phyloP scores from a whole-genome alignment of 1,140 invertebrate genomes.

The Bicyclus anynana region DNA sequence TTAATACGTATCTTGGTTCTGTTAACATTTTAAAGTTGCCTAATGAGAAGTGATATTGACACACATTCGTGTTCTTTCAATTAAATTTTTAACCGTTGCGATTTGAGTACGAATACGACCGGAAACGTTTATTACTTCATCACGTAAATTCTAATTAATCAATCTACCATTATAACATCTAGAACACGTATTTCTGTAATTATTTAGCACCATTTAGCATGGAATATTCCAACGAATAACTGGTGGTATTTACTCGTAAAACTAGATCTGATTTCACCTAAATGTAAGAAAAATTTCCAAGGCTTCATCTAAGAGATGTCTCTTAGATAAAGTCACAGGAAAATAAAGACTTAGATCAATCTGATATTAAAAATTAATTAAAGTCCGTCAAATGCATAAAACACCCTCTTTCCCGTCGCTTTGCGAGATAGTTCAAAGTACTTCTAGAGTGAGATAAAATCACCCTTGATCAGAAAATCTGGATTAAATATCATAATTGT shows the following conservation, averaged over 20 bases:
- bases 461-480: too few relatives aligned
- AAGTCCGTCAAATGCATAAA: neutral
- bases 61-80: constrained; percentile 4
- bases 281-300: neutral
- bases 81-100: constrained; percentile 5
- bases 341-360: constrained; percentile 14
- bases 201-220: constrained; percentile 9
- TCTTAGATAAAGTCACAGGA: constrained; percentile 10
- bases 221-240: neutral
- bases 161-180: neutral
- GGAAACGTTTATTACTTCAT: constrained; percentile 16
- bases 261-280: constrained; percentile 7
- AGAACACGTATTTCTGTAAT: constrained; percentile 12
- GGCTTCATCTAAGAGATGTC: constrained; percentile 14
- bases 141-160: constrained; percentile 12
- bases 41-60: constrained; percentile 10
- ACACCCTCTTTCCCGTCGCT: too few relatives aligned
- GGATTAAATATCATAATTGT: too few relatives aligned
- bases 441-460: too few relatives aligned
- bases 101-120: neutral
- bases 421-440: too few relatives aligned
- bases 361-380: constrained; percentile 20
- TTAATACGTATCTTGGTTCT: neutral
- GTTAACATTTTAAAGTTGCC: constrained; percentile 7
- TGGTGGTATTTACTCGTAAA: neutral